Base-by-base conservation (phyloP, 2,113 vertebrate genomes). In the Microtus montanus region DNA sequence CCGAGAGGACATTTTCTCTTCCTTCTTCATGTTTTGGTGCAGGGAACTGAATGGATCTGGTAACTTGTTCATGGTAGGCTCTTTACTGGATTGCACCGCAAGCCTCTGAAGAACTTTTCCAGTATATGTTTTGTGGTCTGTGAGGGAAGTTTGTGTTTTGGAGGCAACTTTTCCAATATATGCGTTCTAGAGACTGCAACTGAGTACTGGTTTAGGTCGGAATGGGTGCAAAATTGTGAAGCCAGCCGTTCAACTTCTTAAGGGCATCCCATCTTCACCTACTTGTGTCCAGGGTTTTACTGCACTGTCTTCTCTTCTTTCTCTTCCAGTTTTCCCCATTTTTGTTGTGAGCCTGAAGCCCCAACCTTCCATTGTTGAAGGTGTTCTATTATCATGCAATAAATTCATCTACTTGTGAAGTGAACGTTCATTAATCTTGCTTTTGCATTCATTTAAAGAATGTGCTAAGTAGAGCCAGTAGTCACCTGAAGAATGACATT, bases 361-460 rank as follows among this genome's bases (percentile, higher is more conserved):
- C 28, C 11, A 90, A n/a, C 14, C 58, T 94, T 70, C 20, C 52
- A 41, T 66, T 88, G 85, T 68, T 91, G 49, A 70, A 88, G 70
- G 52, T 20, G 14, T 14, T 63, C 49, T 71, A 3, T 91, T 71
- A 73, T n/a, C 58, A 26, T 35, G 7, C 86, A 64, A 63, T 87
- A 64, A 89, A 91, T 6, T 73, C 20, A 89, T 35, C 35, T 8
- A 44, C 74, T 12, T 80, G 13, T 74, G 86, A 91, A 89, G 74
- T 87, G n/a, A 38, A 7, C 8, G 9, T 52, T 87, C 12, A 24
- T 49, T 66, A 47, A 64, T 64, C 64, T 85, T 35, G 63, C 75
- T 90, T 88, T 75, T 6, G n/a, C 71, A 64, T 96, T 77, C 47
- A 89, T 73, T 92, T 75, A 35, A 79, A n/a, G 33, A 79, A 54